Conservation (phyloP, 1,140 invertebrate species). For the Drosophila lini region DNA sequence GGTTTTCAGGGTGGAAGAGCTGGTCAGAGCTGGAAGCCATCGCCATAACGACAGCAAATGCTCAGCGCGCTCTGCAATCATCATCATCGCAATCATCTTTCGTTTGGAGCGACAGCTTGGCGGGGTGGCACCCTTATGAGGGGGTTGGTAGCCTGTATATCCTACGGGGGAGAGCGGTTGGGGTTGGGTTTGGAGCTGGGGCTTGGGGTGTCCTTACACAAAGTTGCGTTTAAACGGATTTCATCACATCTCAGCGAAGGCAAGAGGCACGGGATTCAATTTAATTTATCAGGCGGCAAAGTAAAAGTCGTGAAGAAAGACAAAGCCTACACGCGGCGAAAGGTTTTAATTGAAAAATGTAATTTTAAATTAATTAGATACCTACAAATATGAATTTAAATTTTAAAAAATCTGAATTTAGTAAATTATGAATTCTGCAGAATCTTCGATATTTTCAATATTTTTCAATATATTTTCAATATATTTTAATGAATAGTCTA, state of each 20-base stretch:
- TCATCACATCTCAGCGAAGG: slow-evolving; percentile 49
- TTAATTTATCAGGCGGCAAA: slow-evolving; percentile 71
- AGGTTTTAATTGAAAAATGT: background rate
- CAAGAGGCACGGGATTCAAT: slow-evolving; percentile 64
- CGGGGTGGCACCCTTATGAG: slow-evolving; percentile 21
- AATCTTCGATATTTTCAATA: no score
- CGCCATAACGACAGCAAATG: slow-evolving; percentile 62
- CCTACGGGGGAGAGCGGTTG: background rate
- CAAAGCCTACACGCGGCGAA: slow-evolving; percentile 35
- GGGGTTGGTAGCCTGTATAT: slow-evolving; percentile 10
- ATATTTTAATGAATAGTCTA: no score
- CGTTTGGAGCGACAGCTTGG: slow-evolving; percentile 29
- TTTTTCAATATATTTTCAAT: no score
- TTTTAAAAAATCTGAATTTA: no score
- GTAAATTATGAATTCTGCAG: no score
- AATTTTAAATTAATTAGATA: background rate
- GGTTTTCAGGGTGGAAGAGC: slow-evolving; percentile 4
- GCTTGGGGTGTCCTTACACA: slow-evolving; percentile 9
- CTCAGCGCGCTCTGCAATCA: slow-evolving; percentile 25
- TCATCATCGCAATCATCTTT: slow-evolving; percentile 25
- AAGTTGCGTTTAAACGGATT: slow-evolving; percentile 79
- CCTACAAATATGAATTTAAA: background rate
- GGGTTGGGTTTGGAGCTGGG: background rate
- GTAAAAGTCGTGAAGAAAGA: slow-evolving; percentile 29
- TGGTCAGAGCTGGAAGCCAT: slow-evolving; percentile 25